These are phyloP conservation scores for Cantharis flavilabris DNA, from an alignment of 2,888 invertebrate genomes.

Conservation along the genomic window DNA sequence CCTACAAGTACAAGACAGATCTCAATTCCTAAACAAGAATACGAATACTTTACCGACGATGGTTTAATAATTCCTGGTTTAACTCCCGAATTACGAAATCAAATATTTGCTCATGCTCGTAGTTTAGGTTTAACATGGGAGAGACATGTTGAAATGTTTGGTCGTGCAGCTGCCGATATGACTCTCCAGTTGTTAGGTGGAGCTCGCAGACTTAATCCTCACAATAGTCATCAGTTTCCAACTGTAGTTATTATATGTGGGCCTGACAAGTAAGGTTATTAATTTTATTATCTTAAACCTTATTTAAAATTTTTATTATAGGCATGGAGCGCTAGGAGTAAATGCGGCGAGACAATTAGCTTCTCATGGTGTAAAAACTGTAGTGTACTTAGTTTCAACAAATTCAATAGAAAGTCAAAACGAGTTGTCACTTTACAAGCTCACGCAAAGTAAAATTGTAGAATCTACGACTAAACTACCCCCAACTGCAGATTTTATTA, in stretches of 20 bases:
- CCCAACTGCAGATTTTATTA: constrained; percentile 59
- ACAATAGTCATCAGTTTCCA: constrained; percentile 88
- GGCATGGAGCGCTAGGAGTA: constrained; percentile 69
- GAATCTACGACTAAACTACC: constrained; percentile 59
- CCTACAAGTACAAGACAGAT: constrained; percentile 72
- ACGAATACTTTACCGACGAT: constrained; percentile 78
- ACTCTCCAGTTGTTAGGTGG: constrained; percentile 83
- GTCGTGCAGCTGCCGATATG: constrained; percentile 84
- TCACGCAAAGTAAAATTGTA: constrained; percentile 66
- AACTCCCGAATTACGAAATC: constrained; percentile 66
- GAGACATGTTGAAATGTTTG: constrained; percentile 75
- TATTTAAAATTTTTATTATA: constrained; percentile 28
- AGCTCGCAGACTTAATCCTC: constrained; percentile 79
- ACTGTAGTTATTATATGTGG: constrained; percentile 76
- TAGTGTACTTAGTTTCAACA: constrained; percentile 55
- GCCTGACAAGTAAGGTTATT: constrained; percentile 61
- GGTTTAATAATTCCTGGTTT: constrained; percentile 81
- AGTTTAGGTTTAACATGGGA: constrained; percentile 68
- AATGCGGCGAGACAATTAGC: constrained; percentile 80
- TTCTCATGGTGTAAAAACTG: constrained; percentile 77
- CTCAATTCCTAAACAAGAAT: constrained; percentile 66
- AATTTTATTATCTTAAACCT: background rate
- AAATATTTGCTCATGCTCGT: constrained; percentile 72
- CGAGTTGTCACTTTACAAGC: constrained; percentile 69
- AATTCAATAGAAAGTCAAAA: constrained; percentile 58